Conservation (phyloP, 2,888 invertebrate species). For the Teleiodes luculella region DNA sequence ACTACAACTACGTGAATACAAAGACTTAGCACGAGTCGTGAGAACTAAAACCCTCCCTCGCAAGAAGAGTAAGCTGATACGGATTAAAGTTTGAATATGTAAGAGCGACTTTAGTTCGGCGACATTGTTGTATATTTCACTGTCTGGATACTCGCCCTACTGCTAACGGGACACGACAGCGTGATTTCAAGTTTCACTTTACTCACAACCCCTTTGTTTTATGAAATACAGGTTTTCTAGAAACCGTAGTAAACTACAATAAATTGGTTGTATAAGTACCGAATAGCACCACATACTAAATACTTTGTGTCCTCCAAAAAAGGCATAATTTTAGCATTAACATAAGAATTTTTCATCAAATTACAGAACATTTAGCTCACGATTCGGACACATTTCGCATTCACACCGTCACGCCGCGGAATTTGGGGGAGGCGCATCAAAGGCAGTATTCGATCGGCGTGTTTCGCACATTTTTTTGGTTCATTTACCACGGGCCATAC, state of each 20-base stretch:
- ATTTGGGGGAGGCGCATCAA: slow-evolving; percentile 48
- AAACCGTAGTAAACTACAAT: too few species aligned
- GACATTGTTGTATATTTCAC: slow-evolving; percentile 34
- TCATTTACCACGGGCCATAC: slow-evolving; percentile 61
- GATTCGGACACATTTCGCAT: slow-evolving; percentile 59
- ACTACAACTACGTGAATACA: slow-evolving; percentile 29
- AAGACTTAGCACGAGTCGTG: slow-evolving; percentile 39
- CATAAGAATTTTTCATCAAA: slow-evolving; percentile 29
- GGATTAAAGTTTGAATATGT: slow-evolving; percentile 73
- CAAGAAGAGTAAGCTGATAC: slow-evolving; percentile 57
- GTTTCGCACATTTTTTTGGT: slow-evolving; percentile 56
- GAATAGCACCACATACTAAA: too few species aligned
- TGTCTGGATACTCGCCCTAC: slow-evolving; percentile 29
- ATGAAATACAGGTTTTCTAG: too few species aligned
- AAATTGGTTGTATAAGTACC: too few species aligned
- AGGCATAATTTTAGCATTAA: too few species aligned
- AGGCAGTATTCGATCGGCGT: slow-evolving; percentile 60
- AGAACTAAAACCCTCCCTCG: slow-evolving; percentile 37
- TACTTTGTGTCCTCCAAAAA: too few species aligned
- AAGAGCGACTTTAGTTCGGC: slow-evolving; percentile 46
- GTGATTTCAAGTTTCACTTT: too few species aligned
- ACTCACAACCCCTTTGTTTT: too few species aligned
- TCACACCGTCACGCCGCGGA: slow-evolving; percentile 60
- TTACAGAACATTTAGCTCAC: slow-evolving; percentile 57
- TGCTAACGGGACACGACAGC: too few species aligned